Conservation (phyloP, 2,797 vertebrate genomes). For the Squalus acanthias region DNA sequence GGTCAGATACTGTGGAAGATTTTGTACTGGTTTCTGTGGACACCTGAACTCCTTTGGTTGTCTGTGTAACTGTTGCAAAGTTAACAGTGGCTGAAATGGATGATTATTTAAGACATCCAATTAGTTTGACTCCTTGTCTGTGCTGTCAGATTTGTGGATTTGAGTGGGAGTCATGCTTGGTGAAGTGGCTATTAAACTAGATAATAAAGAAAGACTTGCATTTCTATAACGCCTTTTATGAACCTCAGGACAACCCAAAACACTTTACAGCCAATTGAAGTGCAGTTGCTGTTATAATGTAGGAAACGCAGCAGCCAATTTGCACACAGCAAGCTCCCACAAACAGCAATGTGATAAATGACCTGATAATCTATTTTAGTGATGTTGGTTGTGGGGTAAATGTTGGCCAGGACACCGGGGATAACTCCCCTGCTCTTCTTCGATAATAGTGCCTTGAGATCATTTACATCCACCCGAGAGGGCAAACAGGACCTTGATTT, state of each 20-base stretch:
- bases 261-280: neutral
- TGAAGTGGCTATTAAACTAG: neutral
- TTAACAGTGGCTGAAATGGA: neutral
- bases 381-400: too few species aligned
- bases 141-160: neutral
- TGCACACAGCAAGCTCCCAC: neutral
- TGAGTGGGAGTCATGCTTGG: neutral
- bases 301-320: neutral
- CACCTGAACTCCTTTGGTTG: conserved; percentile 47
- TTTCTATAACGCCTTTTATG: neutral
- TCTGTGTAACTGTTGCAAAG: neutral
- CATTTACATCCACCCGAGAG: too few species aligned
- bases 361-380: too few species aligned
- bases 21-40: neutral
- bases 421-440: neutral
- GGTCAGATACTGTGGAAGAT: neutral
- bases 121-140: neutral
- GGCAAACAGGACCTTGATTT: neutral
- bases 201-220: neutral
- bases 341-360: neutral
- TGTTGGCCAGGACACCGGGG: neutral
- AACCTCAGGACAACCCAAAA: neutral
- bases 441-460: neutral
- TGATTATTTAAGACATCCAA: neutral
- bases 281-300: neutral